Base-by-base conservation (phyloP, 2,888 invertebrate species). In the Calameuta filiformis region DNA sequence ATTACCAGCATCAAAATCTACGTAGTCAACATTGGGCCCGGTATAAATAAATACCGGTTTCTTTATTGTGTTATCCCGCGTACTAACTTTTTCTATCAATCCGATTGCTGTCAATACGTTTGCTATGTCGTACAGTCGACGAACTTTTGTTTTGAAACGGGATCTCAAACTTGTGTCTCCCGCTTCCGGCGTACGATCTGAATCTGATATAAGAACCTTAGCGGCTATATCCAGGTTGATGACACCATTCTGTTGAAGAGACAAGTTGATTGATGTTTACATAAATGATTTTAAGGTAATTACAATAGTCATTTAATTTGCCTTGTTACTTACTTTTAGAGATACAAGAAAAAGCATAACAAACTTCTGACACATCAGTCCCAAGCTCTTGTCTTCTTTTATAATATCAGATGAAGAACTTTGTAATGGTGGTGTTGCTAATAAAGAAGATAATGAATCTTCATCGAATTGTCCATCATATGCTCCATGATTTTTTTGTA, bases 101-200 rank as follows among this genome's bases (percentile, higher is more conserved):
- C 94, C 94, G 89, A 96, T 94, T 80, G 95, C 95, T 83, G 95
- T 94, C 85, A 96, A 93, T 83, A 96, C 95, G 91, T 96, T 96
- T 79, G 96, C 96, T 85, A 96, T 96, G 90, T 96, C 96, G 91
- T 96, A 96, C 40, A 96, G 92, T 83, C 96, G 93, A 80, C 96
- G 93, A 81, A 95, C 94, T 92, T 95, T 95, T 40, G 95, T 95
- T 92, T 94, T 93, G 91, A 93, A 93, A 85, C 93, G 93, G 34
- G 93, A 93, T 78, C 85, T 83, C 35, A 79, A 79, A 56, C 78
- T 82, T 68, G 80, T 82, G 69, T 85, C 84, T 31, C 76, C 78
- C 69, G 75, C 81, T 82, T 93, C 93, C 84, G 93, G 92, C 1
- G 92, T 93, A 34, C 93, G 93, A 78, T 92, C 91, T 34, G 92